Evolutionary conservation across 2,888 invertebrate genomes (phyloP).

Genomic region (Andrena dorsata): DNA sequence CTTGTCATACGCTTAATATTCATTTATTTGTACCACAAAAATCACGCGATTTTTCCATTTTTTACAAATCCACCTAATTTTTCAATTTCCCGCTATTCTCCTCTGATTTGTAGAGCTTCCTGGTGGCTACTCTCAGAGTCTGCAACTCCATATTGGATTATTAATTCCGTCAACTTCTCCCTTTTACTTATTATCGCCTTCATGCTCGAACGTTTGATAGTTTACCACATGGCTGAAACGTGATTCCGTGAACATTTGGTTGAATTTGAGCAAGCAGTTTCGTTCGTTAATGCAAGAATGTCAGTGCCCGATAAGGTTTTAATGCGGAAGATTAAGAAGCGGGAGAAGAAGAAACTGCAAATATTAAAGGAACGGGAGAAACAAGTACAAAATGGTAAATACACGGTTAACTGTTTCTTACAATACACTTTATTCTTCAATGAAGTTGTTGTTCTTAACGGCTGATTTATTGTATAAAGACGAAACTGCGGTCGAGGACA

Average conservation of each 20-base stretch:
- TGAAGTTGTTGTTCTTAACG: not conserved
- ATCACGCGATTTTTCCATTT: too few relatives aligned
- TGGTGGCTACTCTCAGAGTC: not conserved
- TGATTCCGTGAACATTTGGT: not conserved
- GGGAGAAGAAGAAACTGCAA: conserved; percentile 90
- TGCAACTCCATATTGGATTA: too few relatives aligned
- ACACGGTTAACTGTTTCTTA: not conserved
- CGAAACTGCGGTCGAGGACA: conserved; percentile 7
- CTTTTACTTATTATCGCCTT: not conserved
- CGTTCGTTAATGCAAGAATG: conserved; percentile 82
- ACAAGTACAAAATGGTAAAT: conserved; percentile 79
- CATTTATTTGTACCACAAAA: not conserved
- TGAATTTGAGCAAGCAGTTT: not conserved
- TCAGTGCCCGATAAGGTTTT: conserved; percentile 90
- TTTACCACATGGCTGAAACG: conserved; percentile 35
- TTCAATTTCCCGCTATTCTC: not conserved
- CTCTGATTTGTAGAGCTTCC: not conserved
- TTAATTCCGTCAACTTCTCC: not conserved
- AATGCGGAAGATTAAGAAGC: conserved; percentile 92
- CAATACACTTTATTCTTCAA: not conserved
- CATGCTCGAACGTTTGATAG: not conserved
- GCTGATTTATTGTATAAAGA: not conserved
- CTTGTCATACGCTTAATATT: not conserved
- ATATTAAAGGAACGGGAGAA: conserved; percentile 87
- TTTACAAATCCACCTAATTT: not conserved